Evolutionary conservation across 1,140 invertebrate species (phyloP).

Genomic region (Anastrepha ludens): DNA sequence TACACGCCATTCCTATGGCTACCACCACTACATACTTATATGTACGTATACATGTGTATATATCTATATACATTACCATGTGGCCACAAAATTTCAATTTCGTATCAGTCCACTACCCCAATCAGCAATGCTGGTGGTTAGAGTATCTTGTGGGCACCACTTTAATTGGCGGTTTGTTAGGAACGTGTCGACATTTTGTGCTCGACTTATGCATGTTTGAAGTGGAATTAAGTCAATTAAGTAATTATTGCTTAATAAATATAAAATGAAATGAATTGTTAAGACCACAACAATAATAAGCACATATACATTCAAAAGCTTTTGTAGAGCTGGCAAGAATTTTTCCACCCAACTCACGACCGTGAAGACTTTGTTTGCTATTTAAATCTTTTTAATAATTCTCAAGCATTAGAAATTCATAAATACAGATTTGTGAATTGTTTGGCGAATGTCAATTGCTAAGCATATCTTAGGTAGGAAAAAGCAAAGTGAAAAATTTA

Average conservation of each 20-base stretch:
- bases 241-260: constrained; percentile 45
- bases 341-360: not conserved
- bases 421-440: not conserved
- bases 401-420: not conserved
- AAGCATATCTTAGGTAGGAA: not conserved
- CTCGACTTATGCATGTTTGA: not conserved
- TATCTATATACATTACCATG: not conserved
- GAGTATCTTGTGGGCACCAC: not conserved
- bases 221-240: constrained; percentile 34
- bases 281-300: not conserved
- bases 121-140: not conserved
- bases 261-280: constrained; percentile 6
- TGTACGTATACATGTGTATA: not conserved
- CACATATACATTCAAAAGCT: not conserved
- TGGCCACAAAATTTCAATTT: constrained; percentile 27
- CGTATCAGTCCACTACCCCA: not conserved
- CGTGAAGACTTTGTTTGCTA: not conserved
- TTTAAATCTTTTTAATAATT: not conserved
- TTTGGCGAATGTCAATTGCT: not conserved
- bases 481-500: not conserved
- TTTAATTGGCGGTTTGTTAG: constrained; percentile 40
- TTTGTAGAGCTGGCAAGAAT: not conserved
- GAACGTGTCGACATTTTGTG: constrained; percentile 36
- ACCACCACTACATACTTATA: not conserved
- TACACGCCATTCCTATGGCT: not conserved